Percentiles rank a stretch among this genome's conserved stretches.
These are phyloP conservation scores for Pseudomyrmex dendroicus DNA, from an alignment of 1,140 invertebrate species.

Conservation along the genomic window DNA sequence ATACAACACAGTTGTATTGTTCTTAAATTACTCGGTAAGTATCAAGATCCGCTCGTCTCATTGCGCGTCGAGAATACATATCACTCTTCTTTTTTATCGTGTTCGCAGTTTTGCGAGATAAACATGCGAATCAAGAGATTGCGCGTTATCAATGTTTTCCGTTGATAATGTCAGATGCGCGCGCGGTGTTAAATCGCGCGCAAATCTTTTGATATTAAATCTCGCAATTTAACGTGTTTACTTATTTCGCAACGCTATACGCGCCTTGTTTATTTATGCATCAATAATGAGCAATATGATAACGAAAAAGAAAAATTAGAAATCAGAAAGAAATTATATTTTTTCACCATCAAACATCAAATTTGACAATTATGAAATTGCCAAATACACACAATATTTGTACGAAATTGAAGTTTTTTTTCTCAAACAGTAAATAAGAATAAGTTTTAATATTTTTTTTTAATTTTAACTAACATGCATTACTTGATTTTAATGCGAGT, in stretches of 20 bases:
- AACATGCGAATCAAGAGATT: conserved; percentile 37
- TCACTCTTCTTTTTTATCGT: conserved; percentile 32
- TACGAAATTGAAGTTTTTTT: neutral
- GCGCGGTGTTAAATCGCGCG: neutral
- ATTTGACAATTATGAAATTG: neutral
- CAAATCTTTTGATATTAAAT: neutral
- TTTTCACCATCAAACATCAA: neutral
- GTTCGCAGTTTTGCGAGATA: conserved; percentile 29
- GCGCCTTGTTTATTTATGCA: neutral
- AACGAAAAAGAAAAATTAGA: conserved; percentile 3
- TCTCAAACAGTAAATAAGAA: neutral
- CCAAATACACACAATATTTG: neutral
- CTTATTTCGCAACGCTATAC: neutral
- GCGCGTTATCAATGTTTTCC: conserved; percentile 45
- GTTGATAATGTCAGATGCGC: neutral
- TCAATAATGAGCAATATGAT: neutral
- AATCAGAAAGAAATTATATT: neutral
- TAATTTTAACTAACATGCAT: conserved; percentile 16
- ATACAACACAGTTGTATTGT: neutral
- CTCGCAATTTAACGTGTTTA: neutral
- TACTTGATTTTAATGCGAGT: neutral
- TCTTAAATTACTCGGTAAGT: neutral
- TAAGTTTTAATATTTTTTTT: neutral
- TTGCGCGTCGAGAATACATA: neutral
- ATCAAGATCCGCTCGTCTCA: neutral